These are phyloP conservation scores for Corythornis leucogaster DNA, from an alignment of 2,797 vertebrate genomes.

Conservation along the genomic window DNA sequence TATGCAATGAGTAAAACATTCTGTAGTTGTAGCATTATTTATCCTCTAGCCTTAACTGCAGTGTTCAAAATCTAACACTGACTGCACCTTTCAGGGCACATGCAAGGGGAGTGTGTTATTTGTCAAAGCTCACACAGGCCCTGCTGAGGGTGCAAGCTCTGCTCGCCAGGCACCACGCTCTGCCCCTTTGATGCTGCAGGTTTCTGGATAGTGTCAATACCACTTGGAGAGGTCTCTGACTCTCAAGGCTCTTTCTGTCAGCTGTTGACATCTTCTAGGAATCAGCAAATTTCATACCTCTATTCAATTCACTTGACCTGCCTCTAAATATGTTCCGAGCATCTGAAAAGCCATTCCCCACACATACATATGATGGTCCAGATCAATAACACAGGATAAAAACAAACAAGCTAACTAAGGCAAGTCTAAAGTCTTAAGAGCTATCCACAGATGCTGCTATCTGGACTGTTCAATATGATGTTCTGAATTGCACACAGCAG, in stretches of 20 bases:
- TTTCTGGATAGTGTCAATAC: slow-evolving; percentile 52
- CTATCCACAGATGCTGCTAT: slow-evolving; percentile 62
- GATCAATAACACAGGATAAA: slow-evolving; percentile 67
- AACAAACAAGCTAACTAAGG: slow-evolving; percentile 63
- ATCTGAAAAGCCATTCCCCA: slow-evolving; percentile 62
- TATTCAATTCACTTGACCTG: slow-evolving; percentile 60
- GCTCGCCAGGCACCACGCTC: slow-evolving; percentile 9
- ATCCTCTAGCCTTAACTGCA: slow-evolving; percentile 32
- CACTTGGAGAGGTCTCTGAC: slow-evolving; percentile 57
- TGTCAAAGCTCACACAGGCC: slow-evolving; percentile 63
- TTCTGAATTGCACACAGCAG: slow-evolving; percentile 74
- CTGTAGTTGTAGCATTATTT: slow-evolving; percentile 23
- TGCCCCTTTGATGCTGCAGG: slow-evolving; percentile 46
- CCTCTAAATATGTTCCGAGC: slow-evolving; percentile 40
- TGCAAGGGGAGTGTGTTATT: slow-evolving; percentile 38
- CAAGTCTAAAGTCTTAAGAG: slow-evolving; percentile 59
- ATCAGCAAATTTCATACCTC: slow-evolving; percentile 66
- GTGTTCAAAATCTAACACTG: slow-evolving; percentile 44
- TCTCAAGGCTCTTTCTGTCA: slow-evolving; percentile 44
- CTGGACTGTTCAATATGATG: slow-evolving; percentile 69
- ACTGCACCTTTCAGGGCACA: slow-evolving; percentile 49
- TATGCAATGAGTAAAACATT: slow-evolving; percentile 42
- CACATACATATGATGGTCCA: slow-evolving; percentile 56
- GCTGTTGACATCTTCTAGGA: slow-evolving; percentile 55
- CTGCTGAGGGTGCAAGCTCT: slow-evolving; percentile 61